Evolutionary conservation across 2,888 invertebrate species (phyloP).

Genomic region (Trichacis sp.): DNA sequence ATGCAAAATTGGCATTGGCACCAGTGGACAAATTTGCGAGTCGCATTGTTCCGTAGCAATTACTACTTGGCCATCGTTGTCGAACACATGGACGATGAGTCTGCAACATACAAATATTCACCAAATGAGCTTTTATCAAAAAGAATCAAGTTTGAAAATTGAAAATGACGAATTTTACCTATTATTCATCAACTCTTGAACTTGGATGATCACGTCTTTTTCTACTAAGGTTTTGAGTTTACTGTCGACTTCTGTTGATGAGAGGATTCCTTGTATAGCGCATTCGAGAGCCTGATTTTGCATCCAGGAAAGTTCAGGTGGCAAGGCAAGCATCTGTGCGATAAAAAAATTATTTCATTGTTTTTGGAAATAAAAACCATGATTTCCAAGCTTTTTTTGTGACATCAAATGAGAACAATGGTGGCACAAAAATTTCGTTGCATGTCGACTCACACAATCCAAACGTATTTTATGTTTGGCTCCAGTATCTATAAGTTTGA

Average conservation of each 20-base stretch:
- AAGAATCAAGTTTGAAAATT: too few relatives aligned
- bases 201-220: constrained; percentile 67
- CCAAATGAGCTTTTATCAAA: too few relatives aligned
- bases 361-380: background rate
- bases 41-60: constrained; percentile 61
- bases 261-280: constrained; percentile 44
- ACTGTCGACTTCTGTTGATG: constrained; percentile 43
- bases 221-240: constrained; percentile 49
- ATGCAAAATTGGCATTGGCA: constrained; percentile 75
- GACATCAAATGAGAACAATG: constrained; percentile 45
- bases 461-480: constrained; percentile 54
- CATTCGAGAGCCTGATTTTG: constrained; percentile 64
- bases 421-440: constrained; percentile 39
- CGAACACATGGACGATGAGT: constrained; percentile 77
- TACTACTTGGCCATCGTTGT: constrained; percentile 56
- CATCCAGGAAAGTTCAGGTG: constrained; percentile 70
- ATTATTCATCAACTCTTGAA: constrained; percentile 68
- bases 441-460: constrained; percentile 64
- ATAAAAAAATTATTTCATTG: background rate
- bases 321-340: constrained; percentile 71
- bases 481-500: constrained; percentile 65
- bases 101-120: constrained; percentile 69
- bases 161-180: too few relatives aligned
- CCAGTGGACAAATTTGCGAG: constrained; percentile 71
- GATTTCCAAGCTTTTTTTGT: constrained; percentile 39